These are phyloP conservation scores for Synergus umbraculus DNA, from an alignment of 2,888 invertebrate genomes.

Conservation along the genomic window DNA sequence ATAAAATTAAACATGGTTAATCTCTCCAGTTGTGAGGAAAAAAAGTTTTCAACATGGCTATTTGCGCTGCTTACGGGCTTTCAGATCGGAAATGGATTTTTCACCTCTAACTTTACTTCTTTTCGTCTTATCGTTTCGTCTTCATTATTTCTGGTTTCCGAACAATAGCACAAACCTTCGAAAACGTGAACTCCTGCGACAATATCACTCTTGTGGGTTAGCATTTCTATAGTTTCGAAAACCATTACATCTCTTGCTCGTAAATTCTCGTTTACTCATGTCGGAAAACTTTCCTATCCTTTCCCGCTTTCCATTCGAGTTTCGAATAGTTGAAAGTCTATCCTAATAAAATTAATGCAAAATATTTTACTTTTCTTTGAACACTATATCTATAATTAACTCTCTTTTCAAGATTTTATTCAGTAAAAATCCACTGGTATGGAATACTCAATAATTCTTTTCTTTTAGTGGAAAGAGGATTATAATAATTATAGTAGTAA, in stretches of 20 bases:
- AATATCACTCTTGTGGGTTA: conserved; percentile 7
- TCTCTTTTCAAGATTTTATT: too few species aligned
- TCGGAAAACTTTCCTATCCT: neutral
- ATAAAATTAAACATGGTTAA: too few species aligned
- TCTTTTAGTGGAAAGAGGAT: too few species aligned
- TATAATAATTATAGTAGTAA: too few species aligned
- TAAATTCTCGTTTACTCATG: neutral
- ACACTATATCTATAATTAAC: too few species aligned
- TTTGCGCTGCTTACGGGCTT: conserved; percentile 19
- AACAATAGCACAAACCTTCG: neutral
- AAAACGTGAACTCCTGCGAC: neutral
- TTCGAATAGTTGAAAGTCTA: neutral
- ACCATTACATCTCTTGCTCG: neutral
- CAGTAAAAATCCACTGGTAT: too few species aligned
- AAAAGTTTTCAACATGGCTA: neutral
- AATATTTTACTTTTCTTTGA: too few species aligned
- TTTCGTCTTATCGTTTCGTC: conserved; percentile 42
- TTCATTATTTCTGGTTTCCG: conserved; percentile 46
- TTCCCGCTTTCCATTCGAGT: neutral
- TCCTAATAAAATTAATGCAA: neutral
- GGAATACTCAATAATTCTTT: too few species aligned
- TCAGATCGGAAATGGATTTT: conserved; percentile 49
- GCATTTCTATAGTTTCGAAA: neutral
- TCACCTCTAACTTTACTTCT: conserved; percentile 43
- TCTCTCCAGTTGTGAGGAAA: too few species aligned